These are phyloP conservation scores for Sylvia atricapilla DNA, from an alignment of 2,113 vertebrate genomes.

Conservation along the genomic window DNA sequence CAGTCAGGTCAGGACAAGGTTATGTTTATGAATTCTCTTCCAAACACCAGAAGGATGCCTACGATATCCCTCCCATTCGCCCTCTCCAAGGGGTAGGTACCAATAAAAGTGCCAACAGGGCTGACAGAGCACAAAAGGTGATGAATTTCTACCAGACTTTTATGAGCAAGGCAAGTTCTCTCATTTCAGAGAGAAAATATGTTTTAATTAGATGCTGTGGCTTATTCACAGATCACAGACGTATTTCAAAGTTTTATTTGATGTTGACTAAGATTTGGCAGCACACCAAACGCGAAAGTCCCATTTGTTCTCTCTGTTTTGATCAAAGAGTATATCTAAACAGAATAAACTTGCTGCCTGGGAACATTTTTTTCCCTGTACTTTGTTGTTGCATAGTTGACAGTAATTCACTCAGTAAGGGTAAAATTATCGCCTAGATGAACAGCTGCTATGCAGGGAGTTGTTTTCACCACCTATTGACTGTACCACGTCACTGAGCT, in stretches of 20 bases:
- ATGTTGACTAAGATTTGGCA: slow-evolving; percentile 48
- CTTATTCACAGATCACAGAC: not conserved
- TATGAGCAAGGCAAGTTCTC: slow-evolving; percentile 10
- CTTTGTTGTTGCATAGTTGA: slow-evolving; percentile 25
- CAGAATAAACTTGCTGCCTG: slow-evolving; percentile 23
- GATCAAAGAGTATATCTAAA: slow-evolving; percentile 30
- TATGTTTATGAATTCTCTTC: slow-evolving; percentile 84
- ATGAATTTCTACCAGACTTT: slow-evolving; percentile 20
- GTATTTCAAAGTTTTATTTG: slow-evolving; percentile 37
- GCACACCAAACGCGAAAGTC: not conserved
- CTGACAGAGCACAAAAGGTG: slow-evolving; percentile 6
- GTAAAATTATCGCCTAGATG: not conserved
- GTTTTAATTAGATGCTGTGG: slow-evolving; percentile 4
- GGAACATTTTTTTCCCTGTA: not conserved
- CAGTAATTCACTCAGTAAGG: slow-evolving; percentile 12
- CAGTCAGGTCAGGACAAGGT: slow-evolving; percentile 85
- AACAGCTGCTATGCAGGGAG: slow-evolving; percentile 1
- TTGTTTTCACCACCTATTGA: not conserved
- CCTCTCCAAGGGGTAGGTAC: slow-evolving; percentile 85
- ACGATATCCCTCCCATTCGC: slow-evolving; percentile 86
- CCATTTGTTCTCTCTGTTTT: slow-evolving; percentile 47
- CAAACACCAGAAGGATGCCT: slow-evolving; percentile 85
- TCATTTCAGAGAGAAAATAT: slow-evolving; percentile 28
- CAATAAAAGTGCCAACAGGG: not conserved
- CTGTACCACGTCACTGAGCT: not conserved